phyloP scores from a whole-genome alignment of 2,113 vertebrate species.

The Syngnathus typhle region DNA sequence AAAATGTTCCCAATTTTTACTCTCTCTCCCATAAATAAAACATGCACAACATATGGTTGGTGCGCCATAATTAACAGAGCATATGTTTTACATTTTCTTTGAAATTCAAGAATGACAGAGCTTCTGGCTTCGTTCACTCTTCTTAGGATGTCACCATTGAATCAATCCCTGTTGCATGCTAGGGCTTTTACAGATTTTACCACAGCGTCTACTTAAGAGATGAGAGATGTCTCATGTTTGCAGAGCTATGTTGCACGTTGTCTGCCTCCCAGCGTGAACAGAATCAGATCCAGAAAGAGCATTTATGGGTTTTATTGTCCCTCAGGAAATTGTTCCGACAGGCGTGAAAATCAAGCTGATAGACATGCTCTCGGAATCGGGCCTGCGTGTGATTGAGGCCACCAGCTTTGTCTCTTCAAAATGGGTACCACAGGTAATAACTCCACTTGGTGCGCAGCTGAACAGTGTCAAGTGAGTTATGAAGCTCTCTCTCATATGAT shows the following conservation, averaged over 20 bases:
- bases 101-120: conserved; percentile 51
- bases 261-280: conserved; percentile 13
- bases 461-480: conserved; percentile 57
- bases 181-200: conserved; percentile 28
- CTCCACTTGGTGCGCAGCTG: conserved; percentile 31
- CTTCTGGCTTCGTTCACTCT: conserved; percentile 46
- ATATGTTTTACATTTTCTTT: conserved; percentile 67
- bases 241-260: background rate
- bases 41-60: conserved; percentile 39
- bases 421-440: conserved; percentile 92
- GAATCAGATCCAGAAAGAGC: conserved; percentile 39
- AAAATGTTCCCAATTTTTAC: conserved; percentile 3
- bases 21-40: conserved; percentile 20
- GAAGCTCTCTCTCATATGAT: conserved; percentile 22
- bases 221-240: conserved; percentile 7
- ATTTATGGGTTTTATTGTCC: conserved; percentile 43
- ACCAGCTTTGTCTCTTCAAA: conserved; percentile 94
- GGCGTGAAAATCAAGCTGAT: conserved; percentile 88
- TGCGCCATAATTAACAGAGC: conserved; percentile 44
- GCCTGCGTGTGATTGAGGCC: conserved; percentile 85
- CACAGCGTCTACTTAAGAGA: conserved; percentile 13
- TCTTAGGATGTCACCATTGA: conserved; percentile 39
- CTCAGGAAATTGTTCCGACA: conserved; percentile 85
- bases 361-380: conserved; percentile 85
- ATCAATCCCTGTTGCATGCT: conserved; percentile 36